Conservation (phyloP, 2,888 invertebrate species). For the Hemaris fuciformis region DNA sequence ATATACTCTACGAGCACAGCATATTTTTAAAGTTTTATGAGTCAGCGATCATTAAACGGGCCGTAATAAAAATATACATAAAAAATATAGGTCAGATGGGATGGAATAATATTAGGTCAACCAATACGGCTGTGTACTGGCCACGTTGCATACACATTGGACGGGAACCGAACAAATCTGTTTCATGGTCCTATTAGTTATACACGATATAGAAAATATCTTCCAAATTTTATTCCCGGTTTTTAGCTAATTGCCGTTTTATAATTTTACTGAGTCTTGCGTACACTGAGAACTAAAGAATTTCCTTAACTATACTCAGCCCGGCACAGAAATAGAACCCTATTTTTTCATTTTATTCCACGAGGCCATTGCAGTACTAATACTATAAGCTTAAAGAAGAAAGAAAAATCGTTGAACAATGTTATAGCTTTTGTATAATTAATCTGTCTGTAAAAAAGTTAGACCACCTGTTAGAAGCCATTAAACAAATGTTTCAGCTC, state of each 20-base stretch:
- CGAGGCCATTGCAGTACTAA: no score
- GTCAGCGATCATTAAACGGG: slow-evolving; percentile 36
- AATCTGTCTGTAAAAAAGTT: not conserved
- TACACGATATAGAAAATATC: not conserved
- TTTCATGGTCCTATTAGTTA: not conserved
- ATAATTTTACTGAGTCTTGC: no score
- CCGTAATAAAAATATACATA: slow-evolving; percentile 43
- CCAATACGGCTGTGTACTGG: not conserved
- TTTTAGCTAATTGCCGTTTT: no score
- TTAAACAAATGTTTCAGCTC: not conserved
- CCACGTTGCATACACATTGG: not conserved
- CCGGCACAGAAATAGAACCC: no score
- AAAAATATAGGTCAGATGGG: slow-evolving; percentile 55
- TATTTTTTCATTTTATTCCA: no score
- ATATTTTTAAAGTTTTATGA: slow-evolving; percentile 40
- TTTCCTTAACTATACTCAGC: no score
- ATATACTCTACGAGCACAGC: slow-evolving; percentile 23
- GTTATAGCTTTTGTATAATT: not conserved
- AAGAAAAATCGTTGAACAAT: not conserved
- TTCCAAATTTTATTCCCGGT: not conserved
- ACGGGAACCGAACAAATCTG: not conserved
- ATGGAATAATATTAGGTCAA: slow-evolving; percentile 37
- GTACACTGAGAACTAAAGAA: no score
- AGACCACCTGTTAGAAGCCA: not conserved
- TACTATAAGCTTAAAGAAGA: not conserved